These are phyloP conservation scores for Chironomus riparius DNA, from an alignment of 2,888 invertebrate species.

Conservation along the genomic window DNA sequence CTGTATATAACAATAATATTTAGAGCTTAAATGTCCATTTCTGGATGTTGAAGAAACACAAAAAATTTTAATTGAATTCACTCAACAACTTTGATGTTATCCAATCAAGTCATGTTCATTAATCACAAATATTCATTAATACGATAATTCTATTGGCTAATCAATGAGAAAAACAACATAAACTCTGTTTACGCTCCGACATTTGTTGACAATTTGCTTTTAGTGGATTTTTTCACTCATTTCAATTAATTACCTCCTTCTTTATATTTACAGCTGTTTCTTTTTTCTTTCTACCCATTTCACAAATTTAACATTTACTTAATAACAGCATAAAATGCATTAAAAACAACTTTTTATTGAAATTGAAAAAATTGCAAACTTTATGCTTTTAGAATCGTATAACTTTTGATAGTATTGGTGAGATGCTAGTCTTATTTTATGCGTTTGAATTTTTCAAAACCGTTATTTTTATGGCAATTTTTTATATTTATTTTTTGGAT, in stretches of 20 bases:
- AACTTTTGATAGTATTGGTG: no score
- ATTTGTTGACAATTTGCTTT: neutral
- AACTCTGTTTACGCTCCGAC: neutral
- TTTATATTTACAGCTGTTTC: neutral
- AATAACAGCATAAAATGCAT: no score
- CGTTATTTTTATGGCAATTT: no score
- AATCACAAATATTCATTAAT: neutral
- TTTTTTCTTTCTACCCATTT: conserved; percentile 26
- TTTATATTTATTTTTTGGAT: no score
- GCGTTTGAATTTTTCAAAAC: no score
- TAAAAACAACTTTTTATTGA: neutral
- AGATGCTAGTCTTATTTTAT: no score
- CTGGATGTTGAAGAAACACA: neutral
- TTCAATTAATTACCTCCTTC: conserved; percentile 12
- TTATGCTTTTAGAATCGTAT: no score
- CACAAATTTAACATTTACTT: neutral
- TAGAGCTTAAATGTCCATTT: neutral
- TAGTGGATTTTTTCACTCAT: neutral
- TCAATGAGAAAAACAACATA: no score
- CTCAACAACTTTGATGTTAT: neutral
- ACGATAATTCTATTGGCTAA: neutral
- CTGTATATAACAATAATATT: no score
- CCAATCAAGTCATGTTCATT: neutral
- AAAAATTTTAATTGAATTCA: neutral
- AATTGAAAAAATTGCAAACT: neutral